These are phyloP conservation scores for Gadus macrocephalus DNA, from an alignment of 2,113 vertebrate species.

Conservation along the genomic window DNA sequence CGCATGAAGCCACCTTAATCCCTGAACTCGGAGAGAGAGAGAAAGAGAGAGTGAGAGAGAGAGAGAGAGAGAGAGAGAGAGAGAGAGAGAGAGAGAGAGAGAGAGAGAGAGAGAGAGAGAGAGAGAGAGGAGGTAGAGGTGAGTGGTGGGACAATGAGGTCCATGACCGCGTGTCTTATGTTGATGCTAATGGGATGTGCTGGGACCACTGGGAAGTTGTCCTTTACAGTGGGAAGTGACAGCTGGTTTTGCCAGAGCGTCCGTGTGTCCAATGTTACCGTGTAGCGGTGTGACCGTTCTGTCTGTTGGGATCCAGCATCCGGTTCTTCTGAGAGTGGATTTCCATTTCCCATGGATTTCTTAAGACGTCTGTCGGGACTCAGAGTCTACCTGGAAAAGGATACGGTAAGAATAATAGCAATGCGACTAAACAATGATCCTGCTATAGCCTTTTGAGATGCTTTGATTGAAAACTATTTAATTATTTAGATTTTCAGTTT, in stretches of 20 bases:
- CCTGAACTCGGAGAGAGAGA: constrained; percentile 8
- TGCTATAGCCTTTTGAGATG: too few species aligned
- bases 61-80: constrained; percentile 14
- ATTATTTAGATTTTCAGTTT: too few species aligned
- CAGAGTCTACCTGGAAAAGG: not conserved
- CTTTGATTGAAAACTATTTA: too few species aligned
- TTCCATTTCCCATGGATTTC: not conserved
- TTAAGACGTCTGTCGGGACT: not conserved
- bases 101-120: not conserved
- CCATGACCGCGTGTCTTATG: not conserved
- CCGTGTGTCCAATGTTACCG: not conserved
- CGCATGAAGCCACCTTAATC: constrained; percentile 53
- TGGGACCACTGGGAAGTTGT: not conserved
- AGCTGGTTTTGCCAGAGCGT: not conserved
- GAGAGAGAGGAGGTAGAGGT: not conserved
- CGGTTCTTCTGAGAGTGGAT: not conserved
- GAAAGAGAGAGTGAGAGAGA: not conserved
- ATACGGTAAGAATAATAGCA: too few species aligned
- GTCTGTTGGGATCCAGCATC: not conserved
- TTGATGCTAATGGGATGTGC: not conserved
- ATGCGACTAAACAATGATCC: too few species aligned
- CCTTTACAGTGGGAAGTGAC: not conserved
- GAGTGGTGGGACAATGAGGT: not conserved
- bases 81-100: constrained; percentile 4
- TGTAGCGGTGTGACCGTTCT: not conserved